A percentile compares a stretch with the other conserved stretches of the same genome.
These are phyloP conservation scores for Laspeyria flexula DNA, from an alignment of 2,888 invertebrate species.

Conservation along the genomic window DNA sequence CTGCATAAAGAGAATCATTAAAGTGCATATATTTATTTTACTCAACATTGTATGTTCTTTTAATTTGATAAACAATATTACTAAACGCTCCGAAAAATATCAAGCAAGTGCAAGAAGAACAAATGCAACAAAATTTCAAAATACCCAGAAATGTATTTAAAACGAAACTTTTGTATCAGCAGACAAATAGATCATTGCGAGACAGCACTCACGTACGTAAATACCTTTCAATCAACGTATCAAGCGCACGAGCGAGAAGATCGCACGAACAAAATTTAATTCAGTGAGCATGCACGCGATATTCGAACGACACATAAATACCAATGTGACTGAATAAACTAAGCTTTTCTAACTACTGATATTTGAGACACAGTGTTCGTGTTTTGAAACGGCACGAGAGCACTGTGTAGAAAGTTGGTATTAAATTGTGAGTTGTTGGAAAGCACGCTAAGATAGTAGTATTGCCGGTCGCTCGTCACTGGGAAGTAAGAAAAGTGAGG, in stretches of 20 bases:
- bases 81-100: no score
- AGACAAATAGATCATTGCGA: constrained; percentile 41
- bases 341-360: constrained; percentile 35
- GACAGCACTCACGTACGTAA: constrained; percentile 59
- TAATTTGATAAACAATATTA: no score
- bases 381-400: constrained; percentile 23
- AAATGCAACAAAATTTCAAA: background rate
- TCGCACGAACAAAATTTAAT: constrained; percentile 67
- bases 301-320: constrained; percentile 65
- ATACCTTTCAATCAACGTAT: constrained; percentile 75
- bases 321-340: constrained; percentile 56
- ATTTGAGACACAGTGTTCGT: constrained; percentile 26
- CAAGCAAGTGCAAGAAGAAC: no score
- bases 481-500: constrained; percentile 82
- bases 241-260: constrained; percentile 54
- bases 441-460: constrained; percentile 53
- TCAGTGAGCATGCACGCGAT: constrained; percentile 61
- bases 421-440: constrained; percentile 45
- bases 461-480: constrained; percentile 70
- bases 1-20: no score
- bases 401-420: constrained; percentile 40
- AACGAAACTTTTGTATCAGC: constrained; percentile 22
- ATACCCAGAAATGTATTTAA: constrained; percentile 21
- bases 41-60: no score
- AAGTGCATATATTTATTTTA: no score